Conservation (phyloP, 2,888 invertebrate species). For the Masnerella sp. region DNA sequence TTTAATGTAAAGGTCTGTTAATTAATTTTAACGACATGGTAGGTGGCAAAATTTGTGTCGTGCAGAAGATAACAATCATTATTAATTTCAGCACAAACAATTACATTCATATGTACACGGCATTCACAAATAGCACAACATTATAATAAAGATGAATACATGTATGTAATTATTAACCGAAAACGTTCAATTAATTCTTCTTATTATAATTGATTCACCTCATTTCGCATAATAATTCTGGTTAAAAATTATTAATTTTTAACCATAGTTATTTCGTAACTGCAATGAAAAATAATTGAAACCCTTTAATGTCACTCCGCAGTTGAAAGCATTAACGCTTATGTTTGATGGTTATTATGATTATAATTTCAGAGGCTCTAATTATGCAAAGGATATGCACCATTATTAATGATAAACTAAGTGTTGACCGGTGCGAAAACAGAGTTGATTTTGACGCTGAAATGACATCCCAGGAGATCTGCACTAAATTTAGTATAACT, state of each 20-base stretch:
- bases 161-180: constrained; percentile 14
- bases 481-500: constrained; percentile 34
- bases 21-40: neutral
- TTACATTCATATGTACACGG: constrained; percentile 6
- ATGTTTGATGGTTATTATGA: neutral
- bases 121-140: too few relatives aligned
- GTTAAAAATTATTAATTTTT: too few relatives aligned
- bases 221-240: constrained; percentile 2
- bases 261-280: too few relatives aligned
- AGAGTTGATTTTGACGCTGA: constrained; percentile 34
- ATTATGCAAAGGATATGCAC: constrained; percentile 24
- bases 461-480: constrained; percentile 26
- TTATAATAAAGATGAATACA: constrained; percentile 1
- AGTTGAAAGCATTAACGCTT: neutral
- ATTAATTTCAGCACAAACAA: constrained; percentile 12
- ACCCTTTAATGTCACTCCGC: too few relatives aligned
- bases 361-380: constrained; percentile 16
- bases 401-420: constrained; percentile 41
- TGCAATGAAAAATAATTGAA: too few relatives aligned
- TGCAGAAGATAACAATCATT: constrained; percentile 17
- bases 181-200: constrained; percentile 21
- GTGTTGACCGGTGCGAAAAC: constrained; percentile 42
- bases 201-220: constrained; percentile 8
- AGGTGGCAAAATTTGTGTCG: neutral
- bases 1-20: neutral